Evolutionary conservation across 2,797 vertebrate genomes (phyloP), one percentile per base, ranked within the genome.

Genomic region (Amniataba percoides): DNA sequence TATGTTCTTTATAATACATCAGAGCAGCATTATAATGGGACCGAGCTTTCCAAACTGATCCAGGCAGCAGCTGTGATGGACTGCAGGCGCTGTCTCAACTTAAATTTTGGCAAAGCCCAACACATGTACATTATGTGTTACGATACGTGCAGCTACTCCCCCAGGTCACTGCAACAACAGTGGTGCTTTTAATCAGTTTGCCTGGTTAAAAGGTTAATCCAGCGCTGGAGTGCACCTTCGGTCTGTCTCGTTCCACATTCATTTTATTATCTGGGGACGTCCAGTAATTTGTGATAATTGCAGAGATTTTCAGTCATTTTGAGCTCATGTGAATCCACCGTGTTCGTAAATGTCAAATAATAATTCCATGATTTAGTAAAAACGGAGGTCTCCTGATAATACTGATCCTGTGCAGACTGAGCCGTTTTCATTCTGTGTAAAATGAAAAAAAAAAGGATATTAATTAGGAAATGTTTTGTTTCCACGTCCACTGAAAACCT

Each of bases 281-380:
- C 6, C 14, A 12, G 64, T 58, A 49, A 78, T 82, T 85, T 55
- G 67, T 31, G 25, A 19, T 85, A 87, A 91, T 78, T 78, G 66
- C 43, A 39, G 43, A 31, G 23, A 27, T 23, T 27, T 53, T 57
- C 27, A 19, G 71, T 39, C 39, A 64, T 59, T 80, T 51, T 53
- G 36, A 82, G 27, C 53, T 45, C 21, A 8, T 49, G 51, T 1
- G 57, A 74, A 64, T 65, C 45, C 0, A 27, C 23, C 3, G 9
- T 1, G 46, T 82, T 74, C 79, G 80, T 39, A 39, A 40, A 68
- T 61, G 65, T 66, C 19, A 5, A 71, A 56, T 36, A 39, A 19
- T 70, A 72, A 49, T 51, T 67, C 55, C 77, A 14, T 48, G n/a
- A 65, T 72, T 77, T 52, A 7, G 58, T 59, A 14, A 46, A n/a